These are phyloP conservation scores for Geodia barretti DNA, from an alignment of 37 sponge, comb jelly and placozoan genomes.

Conservation along the genomic window DNA sequence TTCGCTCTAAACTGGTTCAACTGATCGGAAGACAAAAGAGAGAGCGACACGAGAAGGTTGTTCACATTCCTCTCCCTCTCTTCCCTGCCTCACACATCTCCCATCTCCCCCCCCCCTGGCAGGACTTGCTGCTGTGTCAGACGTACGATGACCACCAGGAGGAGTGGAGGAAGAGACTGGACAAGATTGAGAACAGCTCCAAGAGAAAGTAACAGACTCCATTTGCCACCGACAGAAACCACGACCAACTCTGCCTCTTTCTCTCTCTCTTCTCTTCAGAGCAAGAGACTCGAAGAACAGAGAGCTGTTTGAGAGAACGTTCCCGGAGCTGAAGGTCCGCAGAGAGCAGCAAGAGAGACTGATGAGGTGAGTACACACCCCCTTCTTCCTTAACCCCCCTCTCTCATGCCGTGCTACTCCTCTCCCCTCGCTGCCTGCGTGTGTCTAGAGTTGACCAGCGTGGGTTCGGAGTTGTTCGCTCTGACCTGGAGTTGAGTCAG, in stretches of 20 bases:
- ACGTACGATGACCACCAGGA: slow-evolving; percentile 51
- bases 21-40: slow-evolving; percentile 28
- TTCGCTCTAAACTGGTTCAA: slow-evolving; percentile 46
- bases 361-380: slow-evolving; percentile 36
- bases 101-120: background rate
- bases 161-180: slow-evolving; percentile 73
- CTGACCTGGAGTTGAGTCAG: slow-evolving; percentile 77
- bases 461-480: slow-evolving; percentile 67
- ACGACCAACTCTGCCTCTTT: background rate
- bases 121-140: slow-evolving; percentile 63
- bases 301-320: slow-evolving; percentile 79
- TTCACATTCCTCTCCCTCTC: background rate
- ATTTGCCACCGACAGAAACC: background rate
- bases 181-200: slow-evolving; percentile 29
- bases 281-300: slow-evolving; percentile 57
- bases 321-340: slow-evolving; percentile 73
- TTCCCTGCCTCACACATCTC: background rate
- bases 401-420: background rate
- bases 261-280: slow-evolving; percentile 1
- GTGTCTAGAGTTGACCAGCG: slow-evolving; percentile 50
- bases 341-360: slow-evolving; percentile 69
- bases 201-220: slow-evolving; percentile 50
- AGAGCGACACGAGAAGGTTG: slow-evolving; percentile 39
- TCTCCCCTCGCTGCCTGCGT: background rate
- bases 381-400: background rate